phyloP scores from a whole-genome alignment of 2,113 vertebrate species.

The Caracal caracal region DNA sequence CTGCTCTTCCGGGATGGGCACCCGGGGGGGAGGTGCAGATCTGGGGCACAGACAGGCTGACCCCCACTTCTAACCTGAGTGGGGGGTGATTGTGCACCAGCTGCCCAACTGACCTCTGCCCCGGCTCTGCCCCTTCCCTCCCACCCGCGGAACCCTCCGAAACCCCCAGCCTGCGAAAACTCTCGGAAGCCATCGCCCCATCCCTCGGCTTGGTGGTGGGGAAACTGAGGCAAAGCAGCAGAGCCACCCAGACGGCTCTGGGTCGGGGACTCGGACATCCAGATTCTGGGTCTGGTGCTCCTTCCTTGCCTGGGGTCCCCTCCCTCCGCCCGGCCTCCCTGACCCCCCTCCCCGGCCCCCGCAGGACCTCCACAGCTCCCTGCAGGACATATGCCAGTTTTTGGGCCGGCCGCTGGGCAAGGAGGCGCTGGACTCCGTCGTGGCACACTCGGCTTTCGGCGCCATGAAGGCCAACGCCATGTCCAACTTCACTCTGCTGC shows the following conservation, averaged over 20 bases:
- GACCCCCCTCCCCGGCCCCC: neutral
- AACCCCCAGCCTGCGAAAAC: neutral
- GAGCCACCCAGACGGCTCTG: neutral
- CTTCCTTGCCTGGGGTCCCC: no score
- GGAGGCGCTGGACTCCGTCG: slow-evolving; percentile 55
- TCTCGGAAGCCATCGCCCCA: neutral
- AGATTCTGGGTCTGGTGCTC: no score
- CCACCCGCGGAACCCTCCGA: neutral
- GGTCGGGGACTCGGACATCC: neutral
- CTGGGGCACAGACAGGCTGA: neutral
- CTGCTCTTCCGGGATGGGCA: no score
- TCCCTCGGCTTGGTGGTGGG: neutral
- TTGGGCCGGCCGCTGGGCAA: slow-evolving; percentile 54
- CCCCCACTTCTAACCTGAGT: neutral
- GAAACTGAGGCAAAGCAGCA: slow-evolving; percentile 18
- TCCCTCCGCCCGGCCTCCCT: rapidly evolving
- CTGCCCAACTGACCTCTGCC: neutral
- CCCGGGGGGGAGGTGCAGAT: neutral
- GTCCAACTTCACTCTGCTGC: slow-evolving; percentile 75
- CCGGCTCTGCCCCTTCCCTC: neutral
- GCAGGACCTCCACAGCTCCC: slow-evolving; percentile 47
- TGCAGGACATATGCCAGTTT: slow-evolving; percentile 56
- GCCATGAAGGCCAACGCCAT: slow-evolving; percentile 78
- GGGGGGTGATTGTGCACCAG: no score
- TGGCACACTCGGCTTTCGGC: neutral